Base-by-base conservation (phyloP, 1,140 invertebrate genomes). In the Geopemphigus sp. region DNA sequence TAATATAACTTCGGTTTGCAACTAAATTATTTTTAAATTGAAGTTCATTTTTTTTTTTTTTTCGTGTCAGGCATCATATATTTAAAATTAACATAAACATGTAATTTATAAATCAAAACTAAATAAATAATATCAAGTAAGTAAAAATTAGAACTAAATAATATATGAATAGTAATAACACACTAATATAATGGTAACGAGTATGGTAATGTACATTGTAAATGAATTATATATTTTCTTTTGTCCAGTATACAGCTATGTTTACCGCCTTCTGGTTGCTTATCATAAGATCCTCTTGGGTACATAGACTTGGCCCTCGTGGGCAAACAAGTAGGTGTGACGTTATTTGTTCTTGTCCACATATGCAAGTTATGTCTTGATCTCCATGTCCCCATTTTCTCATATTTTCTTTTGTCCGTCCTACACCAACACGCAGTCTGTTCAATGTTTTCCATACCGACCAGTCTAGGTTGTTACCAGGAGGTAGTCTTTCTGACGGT, bases 361-460 rank as follows among this genome's bases (percentile, higher is more conserved):
- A 64, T 53, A 47, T 47, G 11, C 19, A 63, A 50, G 47, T 50
- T 80, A 26, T 32, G 45, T 80, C 39, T 53, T 47, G n/a, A 2
- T 61, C 47, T 63, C 45, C 56, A 63, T 61, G 39, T 24, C 61
- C 78, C 78, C 57, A 80, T 80, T 80, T 80, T 63, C 32, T 56
- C 32, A 80, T 57, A 61, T 80, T 80, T 32, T 53, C 59, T 61
- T 80, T 80, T 32, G 54, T 59, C 59, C 76, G 12, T 57, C 22
- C 22, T 45, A 78, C 74, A 56, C 74, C 74, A 59, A 59, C 74
- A 56, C 74, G 53, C 29, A 78, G 24, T 59, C 57, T 47, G 22
- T 78, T 78, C 22, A 78, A 15, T 29, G 74, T 78, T 26, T 59
- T 78, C 74, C 74, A 78, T 56, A 78, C 53, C 26, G 56, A 57